A percentile compares a stretch with the other conserved stretches of the same genome.
phyloP scores from a whole-genome alignment of 2,113 vertebrate species.

The Seriola quinqueradiata region DNA sequence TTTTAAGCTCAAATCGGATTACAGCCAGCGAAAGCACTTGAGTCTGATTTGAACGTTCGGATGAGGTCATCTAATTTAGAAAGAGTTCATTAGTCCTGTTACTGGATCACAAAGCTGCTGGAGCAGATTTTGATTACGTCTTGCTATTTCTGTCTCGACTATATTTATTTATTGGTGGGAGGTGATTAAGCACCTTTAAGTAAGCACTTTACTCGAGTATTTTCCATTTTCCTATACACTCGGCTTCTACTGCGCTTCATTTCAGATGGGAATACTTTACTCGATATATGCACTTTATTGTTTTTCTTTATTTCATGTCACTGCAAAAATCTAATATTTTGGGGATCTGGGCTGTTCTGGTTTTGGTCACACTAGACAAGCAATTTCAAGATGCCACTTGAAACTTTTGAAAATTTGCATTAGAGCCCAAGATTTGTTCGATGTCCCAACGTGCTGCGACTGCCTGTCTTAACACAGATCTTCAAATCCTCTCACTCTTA shows the following conservation, averaged over 20 bases:
- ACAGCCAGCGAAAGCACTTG: conserved; percentile 22
- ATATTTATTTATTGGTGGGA: not conserved
- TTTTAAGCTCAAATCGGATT: conserved; percentile 54
- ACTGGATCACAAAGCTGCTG: conserved; percentile 46
- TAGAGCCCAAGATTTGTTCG: not conserved
- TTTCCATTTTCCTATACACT: not conserved
- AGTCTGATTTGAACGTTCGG: conserved; percentile 34
- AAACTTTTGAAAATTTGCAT: not conserved
- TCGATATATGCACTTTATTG: no score
- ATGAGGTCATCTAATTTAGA: conserved; percentile 58
- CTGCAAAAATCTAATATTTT: not conserved
- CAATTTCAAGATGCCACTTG: not conserved
- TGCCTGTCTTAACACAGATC: no score
- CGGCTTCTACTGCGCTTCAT: no score
- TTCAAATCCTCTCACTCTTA: not conserved
- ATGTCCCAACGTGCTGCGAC: not conserved
- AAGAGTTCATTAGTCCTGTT: conserved; percentile 44
- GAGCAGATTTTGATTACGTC: not conserved
- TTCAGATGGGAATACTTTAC: no score
- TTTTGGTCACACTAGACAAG: no score
- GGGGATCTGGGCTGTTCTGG: not conserved
- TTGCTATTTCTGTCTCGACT: conserved; percentile 11
- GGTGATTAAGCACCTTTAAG: not conserved
- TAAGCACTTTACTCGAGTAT: not conserved
- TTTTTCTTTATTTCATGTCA: not conserved